Base-by-base conservation (phyloP, 2,888 invertebrate genomes). In the Noctua fimbriata region DNA sequence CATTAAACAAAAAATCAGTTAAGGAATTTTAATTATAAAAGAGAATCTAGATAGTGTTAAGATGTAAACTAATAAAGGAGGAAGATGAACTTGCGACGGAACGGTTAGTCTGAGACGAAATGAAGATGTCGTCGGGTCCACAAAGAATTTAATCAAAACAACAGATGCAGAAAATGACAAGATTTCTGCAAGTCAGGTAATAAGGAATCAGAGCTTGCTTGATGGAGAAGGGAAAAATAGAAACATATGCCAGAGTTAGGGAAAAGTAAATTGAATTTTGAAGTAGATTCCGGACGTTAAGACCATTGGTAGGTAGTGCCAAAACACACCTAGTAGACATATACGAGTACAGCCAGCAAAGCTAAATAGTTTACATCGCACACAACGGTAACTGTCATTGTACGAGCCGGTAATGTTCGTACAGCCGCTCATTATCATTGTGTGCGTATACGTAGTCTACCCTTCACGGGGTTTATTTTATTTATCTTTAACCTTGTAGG, bases 141-240 rank as follows among this genome's bases (percentile, higher is more conserved):
- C 55, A 83, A 79, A 79, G 67, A 88, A 83, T 87, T 83, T 87
- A 81, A 83, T 87, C 78, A 87, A 82, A 85, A 76, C 70, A 78
- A 87, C 87, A 73, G 77, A 83, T 83, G 86, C 72, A 77, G 55
- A 77, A 77, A 76, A 83, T 70, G 36, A 73, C 73, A 7, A 63
- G 32, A 6, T 77, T 73, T 58, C 49, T 73, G 55, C 24, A 63
- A 82, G 47, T 55, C 60, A 52, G 73, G 52, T 73, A 83, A 70
- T 76, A 73, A 77, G 44, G 14, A 71, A 86, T 86, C 41, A 63
- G 60, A 60, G 32, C 32, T 9, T 16, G 18, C 44, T 81, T 47
- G n/a, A 32, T 63, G 47, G 28, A 41, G 24, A 47, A 41, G 6
- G 18, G 5, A 32, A 28, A 32, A 41, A 49, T 47, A 69, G 16